Conservation (phyloP, 2,888 invertebrate species). For the Drosophila pseudotakahashii region DNA sequence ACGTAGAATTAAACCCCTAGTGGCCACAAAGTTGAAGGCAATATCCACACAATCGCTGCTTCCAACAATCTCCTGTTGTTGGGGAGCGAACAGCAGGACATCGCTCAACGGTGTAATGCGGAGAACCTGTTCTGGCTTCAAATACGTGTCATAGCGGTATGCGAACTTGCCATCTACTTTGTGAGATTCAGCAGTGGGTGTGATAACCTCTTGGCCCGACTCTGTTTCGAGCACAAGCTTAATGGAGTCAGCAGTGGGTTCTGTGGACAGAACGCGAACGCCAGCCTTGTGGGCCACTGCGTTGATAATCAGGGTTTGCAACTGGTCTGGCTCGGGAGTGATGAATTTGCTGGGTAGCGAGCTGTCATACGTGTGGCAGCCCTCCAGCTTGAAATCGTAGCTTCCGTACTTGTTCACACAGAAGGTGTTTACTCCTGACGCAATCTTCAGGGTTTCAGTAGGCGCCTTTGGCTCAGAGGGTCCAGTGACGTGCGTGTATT, state of each 20-base stretch:
- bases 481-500: conserved; percentile 62
- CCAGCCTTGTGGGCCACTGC: conserved; percentile 87
- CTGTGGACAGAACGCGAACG: conserved; percentile 85
- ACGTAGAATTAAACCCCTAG: conserved; percentile 87
- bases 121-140: conserved; percentile 84
- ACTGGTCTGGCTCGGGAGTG: conserved; percentile 81
- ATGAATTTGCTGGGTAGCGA: conserved; percentile 83
- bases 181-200: conserved; percentile 82
- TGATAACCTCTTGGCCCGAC: conserved; percentile 72
- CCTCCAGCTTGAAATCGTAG: conserved; percentile 89
- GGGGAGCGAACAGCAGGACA: conserved; percentile 89
- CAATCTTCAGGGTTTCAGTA: conserved; percentile 84
- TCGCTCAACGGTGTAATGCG: conserved; percentile 89
- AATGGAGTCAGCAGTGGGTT: conserved; percentile 78
- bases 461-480: conserved; percentile 50
- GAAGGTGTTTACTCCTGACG: conserved; percentile 88
- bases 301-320: conserved; percentile 83
- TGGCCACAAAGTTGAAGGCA: conserved; percentile 87
- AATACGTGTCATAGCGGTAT: conserved; percentile 81
- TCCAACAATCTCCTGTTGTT: conserved; percentile 87
- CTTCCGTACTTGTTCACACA: conserved; percentile 90
- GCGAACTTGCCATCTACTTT: conserved; percentile 85
- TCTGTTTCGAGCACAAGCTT: conserved; percentile 76
- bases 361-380: conserved; percentile 91
- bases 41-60: conserved; percentile 88